Evolutionary conservation across 2,113 vertebrate genomes (phyloP).

Genomic region (Corythornis vintsioides): DNA sequence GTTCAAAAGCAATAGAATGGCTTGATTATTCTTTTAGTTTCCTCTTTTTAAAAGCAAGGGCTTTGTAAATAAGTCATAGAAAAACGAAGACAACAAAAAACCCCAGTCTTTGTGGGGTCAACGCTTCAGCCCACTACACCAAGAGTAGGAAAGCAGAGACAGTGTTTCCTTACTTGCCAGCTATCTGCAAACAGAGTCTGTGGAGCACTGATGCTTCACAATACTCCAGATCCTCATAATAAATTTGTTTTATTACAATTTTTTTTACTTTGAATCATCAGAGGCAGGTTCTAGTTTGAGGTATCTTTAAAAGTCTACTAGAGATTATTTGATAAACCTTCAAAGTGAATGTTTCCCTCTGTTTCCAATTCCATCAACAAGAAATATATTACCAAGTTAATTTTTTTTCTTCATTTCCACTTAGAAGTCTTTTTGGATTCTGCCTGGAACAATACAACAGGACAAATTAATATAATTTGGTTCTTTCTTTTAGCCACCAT

Average conservation of each 20-base stretch:
- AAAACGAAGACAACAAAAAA: background rate
- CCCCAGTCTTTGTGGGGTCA: background rate
- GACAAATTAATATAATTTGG: background rate
- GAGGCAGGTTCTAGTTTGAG: background rate
- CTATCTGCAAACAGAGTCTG: background rate
- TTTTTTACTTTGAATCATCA: background rate
- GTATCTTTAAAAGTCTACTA: conserved; percentile 72
- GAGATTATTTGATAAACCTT: conserved; percentile 77
- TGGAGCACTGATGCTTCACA: background rate
- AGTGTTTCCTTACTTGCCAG: background rate
- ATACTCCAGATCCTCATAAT: background rate
- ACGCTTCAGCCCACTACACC: background rate
- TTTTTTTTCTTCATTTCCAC: conserved; percentile 68
- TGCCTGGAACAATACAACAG: background rate
- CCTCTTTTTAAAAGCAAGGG: background rate
- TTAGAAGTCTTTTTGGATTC: conserved; percentile 74
- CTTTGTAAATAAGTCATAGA: background rate
- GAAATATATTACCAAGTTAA: conserved; percentile 74
- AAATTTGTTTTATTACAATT: background rate
- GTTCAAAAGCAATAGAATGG: background rate
- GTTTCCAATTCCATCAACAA: conserved; percentile 83
- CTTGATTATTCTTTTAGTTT: background rate
- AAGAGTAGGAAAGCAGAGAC: background rate
- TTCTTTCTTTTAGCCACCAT: background rate
- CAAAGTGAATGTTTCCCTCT: conserved; percentile 84